Evolutionary conservation across 2,113 vertebrate species (phyloP), one percentile per base, ranked within the genome.

Genomic region (Trematomus loennbergii): DNA sequence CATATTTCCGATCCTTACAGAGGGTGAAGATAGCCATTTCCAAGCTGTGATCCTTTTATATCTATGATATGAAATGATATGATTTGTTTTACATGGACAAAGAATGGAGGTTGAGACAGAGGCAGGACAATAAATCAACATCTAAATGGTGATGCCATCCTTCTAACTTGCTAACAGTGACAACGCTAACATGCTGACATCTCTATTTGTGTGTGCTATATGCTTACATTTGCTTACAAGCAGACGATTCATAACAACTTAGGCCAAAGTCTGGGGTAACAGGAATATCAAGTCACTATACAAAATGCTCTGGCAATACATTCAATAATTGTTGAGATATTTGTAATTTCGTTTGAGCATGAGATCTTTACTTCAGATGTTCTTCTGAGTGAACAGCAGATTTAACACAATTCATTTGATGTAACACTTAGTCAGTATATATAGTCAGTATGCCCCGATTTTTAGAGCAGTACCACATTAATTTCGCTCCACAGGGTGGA

Each of bases 21-120:
- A 20, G 65, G 61, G 50, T 71, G 62, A 12, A 53, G 2, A 55
- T 49, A 58, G n/a, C 11, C 72, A 67, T 69, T 36, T 69, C 61
- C 29, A 50, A 63, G 50, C 43, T 48, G n/a, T 2, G 11, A 29
- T 58, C 18, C 15, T 50, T 75, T 69, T 40, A 59, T 66, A 20
- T 40, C 36, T 55, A 66, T 67, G 18, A 18, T 61, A 17, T 54
- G 62, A 20, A 33, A 25, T 66, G 22, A 12, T 1, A 15, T 75
- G 9, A 48, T 7, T 43, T 69, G 48, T n/a, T 13, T 52, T 48
- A 72, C 16, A 64, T 2, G 11, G 60, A 36, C 1, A 46, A 57
- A 50, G 3, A 61, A 20, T n/a, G 46, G 43, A 60, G 16, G 3
- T 61, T 2, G 5, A n/a, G 25, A 46, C 15, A 62, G 40, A 62